phyloP scores from a whole-genome alignment of 2,797 vertebrate species.

The Aldrovandia affinis region DNA sequence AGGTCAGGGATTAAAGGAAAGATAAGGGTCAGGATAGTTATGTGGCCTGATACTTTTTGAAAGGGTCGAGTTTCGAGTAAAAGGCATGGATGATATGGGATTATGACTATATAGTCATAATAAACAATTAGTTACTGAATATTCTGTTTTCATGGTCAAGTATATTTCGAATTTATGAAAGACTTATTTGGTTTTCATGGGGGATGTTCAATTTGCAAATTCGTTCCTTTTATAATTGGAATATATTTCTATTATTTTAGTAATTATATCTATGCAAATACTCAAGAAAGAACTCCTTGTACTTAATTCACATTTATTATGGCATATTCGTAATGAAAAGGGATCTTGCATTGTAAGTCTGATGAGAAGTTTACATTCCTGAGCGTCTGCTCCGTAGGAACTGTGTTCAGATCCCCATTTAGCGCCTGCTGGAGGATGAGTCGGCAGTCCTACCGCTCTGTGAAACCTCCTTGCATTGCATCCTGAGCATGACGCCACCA shows the following conservation, averaged over 20 bases:
- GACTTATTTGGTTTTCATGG: neutral
- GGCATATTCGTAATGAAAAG: neutral
- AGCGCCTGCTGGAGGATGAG: neutral
- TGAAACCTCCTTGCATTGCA: neutral
- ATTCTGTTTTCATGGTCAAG: neutral
- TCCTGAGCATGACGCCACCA: neutral
- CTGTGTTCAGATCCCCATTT: constrained; percentile 5
- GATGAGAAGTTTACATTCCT: neutral
- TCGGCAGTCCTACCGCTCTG: neutral
- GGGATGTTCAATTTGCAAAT: neutral
- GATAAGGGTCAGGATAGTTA: constrained; percentile 23
- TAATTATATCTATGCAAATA: neutral
- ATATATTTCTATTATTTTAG: neutral
- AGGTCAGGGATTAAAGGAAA: constrained; percentile 53
- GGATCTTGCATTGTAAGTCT: neutral
- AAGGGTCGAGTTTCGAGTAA: neutral
- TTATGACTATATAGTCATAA: neutral
- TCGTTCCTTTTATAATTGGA: neutral
- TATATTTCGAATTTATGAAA: neutral
- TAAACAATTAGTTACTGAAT: neutral
- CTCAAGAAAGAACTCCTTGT: neutral
- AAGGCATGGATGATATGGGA: neutral
- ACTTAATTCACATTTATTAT: neutral
- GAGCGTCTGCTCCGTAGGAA: neutral
- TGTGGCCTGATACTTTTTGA: neutral